A percentile compares a stretch with the other conserved stretches of the same genome.
Evolutionary conservation across 2,888 invertebrate species (phyloP).

Genomic region (Alitta virens): DNA sequence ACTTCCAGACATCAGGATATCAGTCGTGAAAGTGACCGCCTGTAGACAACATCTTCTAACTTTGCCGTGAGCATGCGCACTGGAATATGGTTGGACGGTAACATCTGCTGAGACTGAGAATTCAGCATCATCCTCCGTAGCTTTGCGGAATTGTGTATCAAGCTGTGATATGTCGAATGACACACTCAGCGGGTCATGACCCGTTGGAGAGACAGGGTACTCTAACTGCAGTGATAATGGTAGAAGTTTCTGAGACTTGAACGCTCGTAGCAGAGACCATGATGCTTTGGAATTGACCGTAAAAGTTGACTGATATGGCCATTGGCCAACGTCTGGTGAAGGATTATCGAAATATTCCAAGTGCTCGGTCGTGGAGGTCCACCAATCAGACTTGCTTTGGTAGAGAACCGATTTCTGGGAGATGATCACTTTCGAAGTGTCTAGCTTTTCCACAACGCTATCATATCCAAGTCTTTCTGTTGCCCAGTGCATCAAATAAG

Average conservation of each 20-base stretch:
- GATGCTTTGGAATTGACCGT: conserved; percentile 6
- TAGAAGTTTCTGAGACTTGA: conserved; percentile 10
- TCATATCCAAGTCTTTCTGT: conserved; percentile 3
- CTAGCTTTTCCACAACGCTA: conserved; percentile 9
- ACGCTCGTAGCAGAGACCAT: conserved; percentile 16
- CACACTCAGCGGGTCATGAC: conserved; percentile 7
- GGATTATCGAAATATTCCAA: conserved; percentile 18
- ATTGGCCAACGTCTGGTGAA: neutral
- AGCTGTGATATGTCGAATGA: neutral
- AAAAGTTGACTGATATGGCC: neutral
- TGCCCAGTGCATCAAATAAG: conserved; percentile 12
- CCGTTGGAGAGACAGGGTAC: conserved; percentile 12
- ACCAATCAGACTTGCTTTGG: conserved; percentile 16
- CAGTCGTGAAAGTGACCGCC: conserved; percentile 14
- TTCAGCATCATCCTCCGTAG: neutral
- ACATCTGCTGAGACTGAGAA: neutral
- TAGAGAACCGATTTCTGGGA: conserved; percentile 11
- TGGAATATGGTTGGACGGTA: conserved; percentile 12
- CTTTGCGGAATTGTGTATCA: neutral
- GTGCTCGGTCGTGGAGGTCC: neutral
- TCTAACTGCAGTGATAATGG: conserved; percentile 3
- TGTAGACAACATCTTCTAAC: conserved; percentile 12
- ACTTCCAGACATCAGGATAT: conserved; percentile 11
- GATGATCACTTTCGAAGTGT: conserved; percentile 10
- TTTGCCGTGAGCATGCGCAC: conserved; percentile 4